Evolutionary conservation across 2,113 vertebrate species (phyloP), one percentile per base, ranked within the genome.

Genomic region (Lophotis ruficrista): DNA sequence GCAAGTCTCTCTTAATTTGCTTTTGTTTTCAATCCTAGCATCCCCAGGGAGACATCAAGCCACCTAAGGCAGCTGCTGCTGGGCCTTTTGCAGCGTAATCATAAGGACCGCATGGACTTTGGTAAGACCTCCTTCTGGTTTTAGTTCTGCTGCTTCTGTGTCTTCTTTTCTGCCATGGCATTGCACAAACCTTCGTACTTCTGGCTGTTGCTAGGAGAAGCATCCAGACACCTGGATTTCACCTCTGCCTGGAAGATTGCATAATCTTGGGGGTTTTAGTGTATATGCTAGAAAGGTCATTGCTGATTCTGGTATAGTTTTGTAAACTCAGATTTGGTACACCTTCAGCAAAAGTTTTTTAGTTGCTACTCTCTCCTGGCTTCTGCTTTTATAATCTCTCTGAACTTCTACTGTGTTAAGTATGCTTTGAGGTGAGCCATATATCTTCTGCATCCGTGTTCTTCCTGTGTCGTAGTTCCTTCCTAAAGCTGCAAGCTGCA

Each of bases 21-120:
- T 87, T 95, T 93, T 95, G 73, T 94, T 95, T 93, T 80, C 50
- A 64, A 83, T 86, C 57, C 14, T 97, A 99, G 99, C 94, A 98
- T 99, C 97, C 99, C 99, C 30, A 98, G 99, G 79, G 99, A 99
- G 97, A 99, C 99, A 3, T 99, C 99, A 1, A 95, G 97, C 70
- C 98, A 99, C 30, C 97, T 99, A 70, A 98, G 98, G 76, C 98
- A 99, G 85, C 98, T 99, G 56, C 98, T 99, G 30, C 95, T 99
- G 86, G 98, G 99, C 14, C 98, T 99, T 66, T 77, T 99, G 57
- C 98, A 99, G 96, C 98, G 99, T 21, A 99, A 99, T 90, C 98
- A 99, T 64, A 98, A 97, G 84, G 98, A 99, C 66, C 98, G 99
- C 43, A 99, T 99, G 97, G 98, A 98, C 94, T 99, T 99, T 3